Evolutionary conservation across 1,140 invertebrate species (phyloP).

Genomic region (Telenomus remus): DNA sequence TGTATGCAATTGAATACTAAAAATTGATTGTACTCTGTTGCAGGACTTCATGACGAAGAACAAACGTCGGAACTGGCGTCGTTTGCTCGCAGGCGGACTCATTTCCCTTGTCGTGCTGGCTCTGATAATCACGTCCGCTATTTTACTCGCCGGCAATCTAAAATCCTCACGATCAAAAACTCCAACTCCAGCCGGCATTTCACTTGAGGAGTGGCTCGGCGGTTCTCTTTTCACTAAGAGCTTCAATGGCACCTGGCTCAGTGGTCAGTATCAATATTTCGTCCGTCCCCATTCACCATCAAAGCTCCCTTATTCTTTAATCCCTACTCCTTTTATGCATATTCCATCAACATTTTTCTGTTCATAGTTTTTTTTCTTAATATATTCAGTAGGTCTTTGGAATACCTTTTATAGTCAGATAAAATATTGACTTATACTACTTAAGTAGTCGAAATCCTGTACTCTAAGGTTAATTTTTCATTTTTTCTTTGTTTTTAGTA

Average conservation of each 20-base stretch:
- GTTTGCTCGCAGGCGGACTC: slow-evolving; percentile 63
- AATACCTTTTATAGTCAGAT: background rate
- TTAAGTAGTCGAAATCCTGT: background rate
- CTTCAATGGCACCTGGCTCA: slow-evolving; percentile 74
- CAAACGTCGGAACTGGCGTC: slow-evolving; percentile 70
- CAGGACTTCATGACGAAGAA: slow-evolving; percentile 74
- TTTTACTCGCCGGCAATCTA: slow-evolving; percentile 66
- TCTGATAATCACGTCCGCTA: slow-evolving; percentile 66
- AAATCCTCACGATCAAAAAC: slow-evolving; percentile 54
- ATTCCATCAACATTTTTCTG: background rate
- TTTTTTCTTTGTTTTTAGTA: no score
- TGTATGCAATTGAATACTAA: no score
- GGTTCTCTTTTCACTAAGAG: slow-evolving; percentile 71
- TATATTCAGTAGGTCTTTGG: background rate
- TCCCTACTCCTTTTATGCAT: background rate
- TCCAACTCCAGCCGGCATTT: slow-evolving; percentile 60
- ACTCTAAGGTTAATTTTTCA: background rate
- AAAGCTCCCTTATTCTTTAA: background rate
- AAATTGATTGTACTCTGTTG: slow-evolving; percentile 42
- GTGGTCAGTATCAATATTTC: slow-evolving; percentile 65
- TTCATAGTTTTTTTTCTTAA: background rate
- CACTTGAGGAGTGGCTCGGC: slow-evolving; percentile 70
- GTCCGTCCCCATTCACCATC: slow-evolving; percentile 8
- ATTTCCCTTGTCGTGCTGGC: slow-evolving; percentile 64
- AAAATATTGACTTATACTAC: background rate